Evolutionary conservation across 2,113 vertebrate genomes (phyloP).

Genomic region (Ptilorrhoa leucosticta): DNA sequence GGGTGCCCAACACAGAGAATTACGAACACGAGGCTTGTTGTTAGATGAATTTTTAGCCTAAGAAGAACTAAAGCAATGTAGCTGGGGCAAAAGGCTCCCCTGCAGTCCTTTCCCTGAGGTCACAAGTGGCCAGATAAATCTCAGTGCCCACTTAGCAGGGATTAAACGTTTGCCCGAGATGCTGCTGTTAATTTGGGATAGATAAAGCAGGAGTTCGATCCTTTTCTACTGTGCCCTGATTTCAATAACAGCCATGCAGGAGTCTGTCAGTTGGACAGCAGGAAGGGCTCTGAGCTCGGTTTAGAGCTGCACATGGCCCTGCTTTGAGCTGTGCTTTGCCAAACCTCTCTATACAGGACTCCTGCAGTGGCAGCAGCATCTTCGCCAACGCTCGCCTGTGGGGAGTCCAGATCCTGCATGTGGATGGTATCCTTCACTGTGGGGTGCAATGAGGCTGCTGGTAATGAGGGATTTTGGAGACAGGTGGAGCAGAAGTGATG

Average conservation of each 20-base stretch:
- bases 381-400: slow-evolving; percentile 77
- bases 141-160: not conserved
- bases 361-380: slow-evolving; percentile 70
- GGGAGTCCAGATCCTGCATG: slow-evolving; percentile 81
- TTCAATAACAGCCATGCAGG: not conserved
- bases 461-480: not conserved
- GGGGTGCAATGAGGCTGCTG: not conserved
- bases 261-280: not conserved
- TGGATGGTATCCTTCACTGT: slow-evolving; percentile 76
- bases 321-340: not conserved
- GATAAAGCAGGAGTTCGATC: not conserved
- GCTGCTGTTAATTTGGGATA: not conserved
- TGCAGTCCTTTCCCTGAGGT: not conserved
- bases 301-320: not conserved
- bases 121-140: not conserved
- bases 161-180: not conserved
- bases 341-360: slow-evolving; percentile 66
- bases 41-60: not conserved
- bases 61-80: not conserved
- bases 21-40: not conserved
- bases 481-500: not conserved
- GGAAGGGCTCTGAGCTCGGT: not conserved
- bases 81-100: not conserved
- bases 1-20: not conserved
- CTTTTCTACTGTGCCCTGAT: not conserved